These are phyloP conservation scores for Copsychus sechellarum DNA, from an alignment of 2,113 vertebrate genomes.

Conservation along the genomic window DNA sequence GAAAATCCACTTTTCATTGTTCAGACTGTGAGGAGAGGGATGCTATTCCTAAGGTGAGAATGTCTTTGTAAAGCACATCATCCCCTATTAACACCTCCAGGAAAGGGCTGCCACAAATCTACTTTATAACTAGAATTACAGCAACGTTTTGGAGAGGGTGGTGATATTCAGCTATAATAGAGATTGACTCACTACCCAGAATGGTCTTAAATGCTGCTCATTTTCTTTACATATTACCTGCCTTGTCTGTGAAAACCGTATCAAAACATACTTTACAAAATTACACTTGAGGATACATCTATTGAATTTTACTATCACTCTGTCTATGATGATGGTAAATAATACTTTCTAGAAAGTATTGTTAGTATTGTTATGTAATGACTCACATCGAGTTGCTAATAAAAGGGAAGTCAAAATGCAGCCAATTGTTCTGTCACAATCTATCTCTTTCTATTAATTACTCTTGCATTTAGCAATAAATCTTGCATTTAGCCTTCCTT, in stretches of 20 bases:
- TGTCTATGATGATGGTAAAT: not conserved
- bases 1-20: not conserved
- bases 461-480: not conserved
- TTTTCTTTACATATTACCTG: not conserved
- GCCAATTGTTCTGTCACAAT: not conserved
- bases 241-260: not conserved
- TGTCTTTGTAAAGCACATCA: not conserved
- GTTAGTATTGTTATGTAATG: not conserved
- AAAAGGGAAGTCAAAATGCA: not conserved
- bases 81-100: not conserved
- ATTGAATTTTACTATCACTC: not conserved
- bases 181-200: not conserved
- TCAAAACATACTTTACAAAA: not conserved
- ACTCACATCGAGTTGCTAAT: not conserved
- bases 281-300: not conserved
- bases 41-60: not conserved
- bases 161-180: not conserved
- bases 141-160: not conserved
- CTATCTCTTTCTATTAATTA: not conserved
- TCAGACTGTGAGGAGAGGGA: not conserved
- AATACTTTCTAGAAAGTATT: not conserved
- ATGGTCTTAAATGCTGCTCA: not conserved
- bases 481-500: not conserved
- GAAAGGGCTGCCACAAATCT: not conserved
- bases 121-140: not conserved